phyloP scores from a whole-genome alignment of 2,888 invertebrate species.

The Cyrtodaria siliqua region DNA sequence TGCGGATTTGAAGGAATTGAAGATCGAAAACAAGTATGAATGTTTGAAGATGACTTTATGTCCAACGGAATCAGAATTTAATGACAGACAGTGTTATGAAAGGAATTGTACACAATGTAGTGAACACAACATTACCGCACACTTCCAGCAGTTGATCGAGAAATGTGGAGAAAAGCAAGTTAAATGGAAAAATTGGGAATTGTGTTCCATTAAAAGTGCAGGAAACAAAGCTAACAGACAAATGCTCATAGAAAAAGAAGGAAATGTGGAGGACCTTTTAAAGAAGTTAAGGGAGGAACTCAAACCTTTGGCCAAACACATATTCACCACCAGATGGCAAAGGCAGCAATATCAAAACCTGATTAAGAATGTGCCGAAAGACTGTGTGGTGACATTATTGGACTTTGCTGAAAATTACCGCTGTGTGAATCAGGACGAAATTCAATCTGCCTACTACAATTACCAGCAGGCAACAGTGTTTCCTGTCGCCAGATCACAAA shows the following conservation, averaged over 20 bases:
- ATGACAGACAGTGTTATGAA: no score
- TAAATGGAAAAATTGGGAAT: constrained; percentile 5
- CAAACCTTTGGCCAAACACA: constrained; percentile 3
- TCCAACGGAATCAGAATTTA: no score
- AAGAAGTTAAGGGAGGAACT: constrained; percentile 1
- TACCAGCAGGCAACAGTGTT: constrained; percentile 11
- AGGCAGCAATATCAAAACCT: background rate
- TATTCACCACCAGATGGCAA: constrained; percentile 17
- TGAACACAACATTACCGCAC: background rate
- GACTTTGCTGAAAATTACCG: constrained; percentile 20
- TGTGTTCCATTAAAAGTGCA: background rate
- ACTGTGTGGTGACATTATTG: background rate
- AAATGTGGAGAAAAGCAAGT: background rate
- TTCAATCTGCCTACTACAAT: constrained; percentile 1
- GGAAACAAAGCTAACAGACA: no score
- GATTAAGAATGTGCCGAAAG: background rate
- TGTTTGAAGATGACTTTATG: no score
- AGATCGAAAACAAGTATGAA: no score
- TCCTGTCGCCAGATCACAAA: constrained; percentile 5
- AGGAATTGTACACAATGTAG: background rate
- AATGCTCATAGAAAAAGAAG: constrained; percentile 10
- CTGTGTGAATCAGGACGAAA: no score
- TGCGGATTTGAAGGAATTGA: no score
- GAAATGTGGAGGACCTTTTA: background rate
- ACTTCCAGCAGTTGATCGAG: constrained; percentile 1